A percentile compares a stretch with the other conserved stretches of the same genome.
Conservation (phyloP, 30 jellyfish, hydroid and myxozoan species). For the Pelagia noctiluca region DNA sequence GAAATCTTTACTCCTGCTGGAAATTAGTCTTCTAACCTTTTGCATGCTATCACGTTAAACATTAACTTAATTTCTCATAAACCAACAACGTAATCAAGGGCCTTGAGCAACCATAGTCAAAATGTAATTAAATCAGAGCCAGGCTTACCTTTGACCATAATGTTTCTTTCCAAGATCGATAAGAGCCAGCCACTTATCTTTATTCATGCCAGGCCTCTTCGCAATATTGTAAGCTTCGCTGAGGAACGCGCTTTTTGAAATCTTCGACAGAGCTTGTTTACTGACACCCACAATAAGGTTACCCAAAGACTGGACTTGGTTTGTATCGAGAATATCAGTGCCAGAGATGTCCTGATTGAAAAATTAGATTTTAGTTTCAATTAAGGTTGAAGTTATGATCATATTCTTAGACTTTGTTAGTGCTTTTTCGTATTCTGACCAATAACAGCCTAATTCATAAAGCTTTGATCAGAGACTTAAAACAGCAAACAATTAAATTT, state of each 20-base stretch:
- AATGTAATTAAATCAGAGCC: too few relatives aligned
- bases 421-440: too few relatives aligned
- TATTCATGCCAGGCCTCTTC: constrained; percentile 68
- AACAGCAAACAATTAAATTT: neutral
- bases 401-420: too few relatives aligned
- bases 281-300: constrained; percentile 72
- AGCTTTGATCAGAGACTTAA: neutral
- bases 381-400: too few relatives aligned
- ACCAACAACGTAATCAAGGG: too few relatives aligned
- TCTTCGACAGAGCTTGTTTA: constrained; percentile 54
- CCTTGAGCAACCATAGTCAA: too few relatives aligned
- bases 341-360: constrained; percentile 28
- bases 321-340: constrained; percentile 49
- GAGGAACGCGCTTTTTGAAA: constrained; percentile 62
- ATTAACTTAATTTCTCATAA: too few relatives aligned
- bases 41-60: too few relatives aligned
- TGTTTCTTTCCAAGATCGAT: constrained; percentile 55
- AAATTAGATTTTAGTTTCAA: too few relatives aligned
- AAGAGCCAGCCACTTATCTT: constrained; percentile 56
- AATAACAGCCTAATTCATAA: too few relatives aligned
- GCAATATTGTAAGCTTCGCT: constrained; percentile 69
- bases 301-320: constrained; percentile 72
- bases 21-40: too few relatives aligned
- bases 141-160: constrained; percentile 52
- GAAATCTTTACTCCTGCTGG: too few relatives aligned